A percentile compares a stretch with the other conserved stretches of the same genome.
These are phyloP conservation scores for Psilanteris sp. DNA, from an alignment of 1,140 invertebrate genomes.

Conservation along the genomic window DNA sequence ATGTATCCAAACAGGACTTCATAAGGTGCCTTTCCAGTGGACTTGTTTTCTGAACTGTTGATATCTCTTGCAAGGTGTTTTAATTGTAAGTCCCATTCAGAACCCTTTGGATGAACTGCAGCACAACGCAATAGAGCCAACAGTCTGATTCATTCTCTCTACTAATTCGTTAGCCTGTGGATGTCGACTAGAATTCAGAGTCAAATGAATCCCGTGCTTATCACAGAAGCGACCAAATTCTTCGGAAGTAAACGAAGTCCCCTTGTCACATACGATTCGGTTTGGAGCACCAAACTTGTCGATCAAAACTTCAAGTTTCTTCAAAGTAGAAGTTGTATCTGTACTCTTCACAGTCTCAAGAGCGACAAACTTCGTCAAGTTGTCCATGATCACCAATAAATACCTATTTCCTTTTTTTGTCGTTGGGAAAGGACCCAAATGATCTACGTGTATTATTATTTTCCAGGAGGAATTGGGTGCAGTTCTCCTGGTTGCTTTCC, in stretches of 20 bases:
- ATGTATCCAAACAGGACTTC: slow-evolving; percentile 12
- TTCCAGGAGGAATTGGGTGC: neutral
- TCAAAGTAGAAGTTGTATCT: slow-evolving; percentile 1
- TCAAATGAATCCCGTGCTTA: slow-evolving; percentile 9
- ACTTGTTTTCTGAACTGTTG: slow-evolving; percentile 7
- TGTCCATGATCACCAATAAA: slow-evolving; percentile 3
- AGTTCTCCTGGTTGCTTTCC: slow-evolving; percentile 1
- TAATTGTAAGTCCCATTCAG: slow-evolving; percentile 12
- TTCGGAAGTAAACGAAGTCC: slow-evolving; percentile 10
- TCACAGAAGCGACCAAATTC: slow-evolving; percentile 49
- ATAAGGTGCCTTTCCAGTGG: slow-evolving; percentile 13
- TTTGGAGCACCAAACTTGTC: slow-evolving; percentile 12
- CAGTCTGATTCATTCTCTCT: slow-evolving; percentile 24
- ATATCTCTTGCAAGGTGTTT: slow-evolving; percentile 17
- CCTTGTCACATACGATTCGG: slow-evolving; percentile 18
- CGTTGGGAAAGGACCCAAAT: neutral
- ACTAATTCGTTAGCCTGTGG: slow-evolving; percentile 63
- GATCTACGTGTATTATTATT: neutral
- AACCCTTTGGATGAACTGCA: neutral
- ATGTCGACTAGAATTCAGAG: slow-evolving; percentile 60
- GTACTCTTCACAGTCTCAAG: slow-evolving; percentile 1
- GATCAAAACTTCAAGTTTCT: slow-evolving; percentile 22
- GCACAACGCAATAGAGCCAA: slow-evolving; percentile 9
- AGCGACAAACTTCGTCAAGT: slow-evolving; percentile 7
- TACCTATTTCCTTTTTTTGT: neutral